Base-by-base conservation (phyloP, 2,888 invertebrate species). In the Andricus quercusramuli region DNA sequence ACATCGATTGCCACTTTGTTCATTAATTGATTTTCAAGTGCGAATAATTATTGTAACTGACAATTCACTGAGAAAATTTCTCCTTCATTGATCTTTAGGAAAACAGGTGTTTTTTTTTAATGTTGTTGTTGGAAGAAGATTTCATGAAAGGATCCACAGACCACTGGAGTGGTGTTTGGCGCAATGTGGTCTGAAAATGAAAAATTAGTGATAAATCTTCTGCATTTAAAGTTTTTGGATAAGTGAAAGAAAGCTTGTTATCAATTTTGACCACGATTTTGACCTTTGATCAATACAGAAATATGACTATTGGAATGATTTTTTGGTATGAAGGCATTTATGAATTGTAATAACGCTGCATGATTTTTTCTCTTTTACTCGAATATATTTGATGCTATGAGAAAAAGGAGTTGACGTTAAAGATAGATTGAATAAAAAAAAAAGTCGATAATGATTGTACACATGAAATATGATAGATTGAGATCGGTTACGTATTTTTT, bases 141-240 rank as follows among this genome's bases (percentile, higher is more conserved):
- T 68, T 68, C 8, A 41, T 25, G 20, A 25, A 29, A 20, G 25
- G 70, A 70, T 20, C 70, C 17, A 47, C 25, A 70, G 70, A 47
- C 70, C 29, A 74, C 51, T 56, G 56, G 51, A 56, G 74, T 74
- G 74, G 74, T 74, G 74, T 29, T 56, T 56, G 56, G 6, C 74
- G 6, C 74, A 74, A 74, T 9, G 74, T 74, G 74, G 74, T 74
- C 70, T 70, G 22, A 47, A 47, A 70, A 25, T 9, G 47, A 15
- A 44, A 29, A 47, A 25, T 44, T 4, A 44, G 1, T 74, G 0
- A 22, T n/a, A 74, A 74, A 74, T 74, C 17, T 32, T 32, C 29
- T 51, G 32, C 56, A 56, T 37, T 74, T 74, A 5, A 32, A 62
- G 4, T 62, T 62, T 22, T 62, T 8, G 22, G 22, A 13, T 25